A percentile compares a stretch with the other conserved stretches of the same genome.
These are phyloP conservation scores for Tetraneura akinire DNA, from an alignment of 1,140 invertebrate genomes.

Conservation along the genomic window DNA sequence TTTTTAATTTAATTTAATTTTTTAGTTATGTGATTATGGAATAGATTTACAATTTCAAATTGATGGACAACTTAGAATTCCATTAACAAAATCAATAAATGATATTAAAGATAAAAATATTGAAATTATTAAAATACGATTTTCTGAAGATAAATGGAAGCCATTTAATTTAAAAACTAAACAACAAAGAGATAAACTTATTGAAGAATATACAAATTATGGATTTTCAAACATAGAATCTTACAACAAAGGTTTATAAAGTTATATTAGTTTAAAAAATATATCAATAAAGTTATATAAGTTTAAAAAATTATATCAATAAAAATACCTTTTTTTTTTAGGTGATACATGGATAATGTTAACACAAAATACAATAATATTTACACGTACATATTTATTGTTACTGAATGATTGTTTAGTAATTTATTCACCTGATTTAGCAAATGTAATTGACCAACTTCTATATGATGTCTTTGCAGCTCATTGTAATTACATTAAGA, in stretches of 20 bases:
- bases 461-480: slow-evolving; percentile 68
- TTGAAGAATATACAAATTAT: slow-evolving; percentile 64
- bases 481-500: slow-evolving; percentile 68
- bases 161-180: slow-evolving; percentile 69
- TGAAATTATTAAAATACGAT: slow-evolving; percentile 72
- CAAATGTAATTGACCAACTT: slow-evolving; percentile 66
- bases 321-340: slow-evolving; percentile 55
- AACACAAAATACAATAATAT: slow-evolving; percentile 71
- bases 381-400: slow-evolving; percentile 69
- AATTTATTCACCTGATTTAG: slow-evolving; percentile 67
- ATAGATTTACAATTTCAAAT: slow-evolving; percentile 83
- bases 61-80: slow-evolving; percentile 73
- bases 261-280: slow-evolving; percentile 19
- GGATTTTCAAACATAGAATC: slow-evolving; percentile 62
- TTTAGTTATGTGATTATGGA: slow-evolving; percentile 70
- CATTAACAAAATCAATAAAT: slow-evolving; percentile 66
- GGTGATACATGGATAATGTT: slow-evolving; percentile 71
- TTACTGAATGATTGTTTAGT: slow-evolving; percentile 72
- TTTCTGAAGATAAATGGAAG: slow-evolving; percentile 72
- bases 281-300: neutral
- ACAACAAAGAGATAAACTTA: slow-evolving; percentile 61
- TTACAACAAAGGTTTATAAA: slow-evolving; percentile 65
- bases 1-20: slow-evolving; percentile 46
- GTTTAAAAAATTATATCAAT: neutral
- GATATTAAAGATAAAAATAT: slow-evolving; percentile 75